Evolutionary conservation across 1,140 invertebrate genomes (phyloP), one percentile per base, ranked within the genome.

Genomic region (Platyscapa corneri): DNA sequence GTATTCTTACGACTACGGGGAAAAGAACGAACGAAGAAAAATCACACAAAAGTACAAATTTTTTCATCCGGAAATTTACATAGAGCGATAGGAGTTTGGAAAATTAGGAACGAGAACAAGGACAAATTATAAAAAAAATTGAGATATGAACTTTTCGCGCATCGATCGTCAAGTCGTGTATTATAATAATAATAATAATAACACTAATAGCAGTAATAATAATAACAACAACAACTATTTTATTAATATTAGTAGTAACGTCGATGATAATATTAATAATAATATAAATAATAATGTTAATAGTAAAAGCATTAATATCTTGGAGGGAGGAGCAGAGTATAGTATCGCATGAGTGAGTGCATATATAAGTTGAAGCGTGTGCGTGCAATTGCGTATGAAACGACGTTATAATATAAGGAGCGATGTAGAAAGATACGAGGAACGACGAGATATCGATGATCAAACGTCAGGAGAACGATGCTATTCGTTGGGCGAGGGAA

Each of bases 41-140:
- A 80, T 85, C 75, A 84, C 67, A 78, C 14, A 39, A 80, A 72
- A 83, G 81, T 86, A 86, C 81, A 86, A 86, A 86, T 83, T 83
- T 85, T 86, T 86, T 79, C 76, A 87, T 74, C 37, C 75, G 60
- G 42, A 81, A 84, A 53, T n/a, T 65, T 84, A 65, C 56, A 65
- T 20, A 86, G 42, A 82, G 12, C 65, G 42, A 76, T 80, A 85
- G 39, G 20, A 70, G 5, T 67, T 84, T 84, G 76, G 42, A 79
- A 84, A 84, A 84, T 10, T 72, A 79, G 23, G 60, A 37, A 67
- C 18, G 60, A 60, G 20, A 84, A 18, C 23, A 7, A 32, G 30
- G n/a, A 56, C 49, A 78, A 78, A 34, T 78, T 42, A 74, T 27
- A 84, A 56, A n/a, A 65, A 88, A 67, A 75, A 82, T 79, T 37